A percentile compares a stretch with the other conserved stretches of the same genome.
phyloP scores from a whole-genome alignment of 2,113 vertebrate genomes.

The Psilopsiagon aurifrons region DNA sequence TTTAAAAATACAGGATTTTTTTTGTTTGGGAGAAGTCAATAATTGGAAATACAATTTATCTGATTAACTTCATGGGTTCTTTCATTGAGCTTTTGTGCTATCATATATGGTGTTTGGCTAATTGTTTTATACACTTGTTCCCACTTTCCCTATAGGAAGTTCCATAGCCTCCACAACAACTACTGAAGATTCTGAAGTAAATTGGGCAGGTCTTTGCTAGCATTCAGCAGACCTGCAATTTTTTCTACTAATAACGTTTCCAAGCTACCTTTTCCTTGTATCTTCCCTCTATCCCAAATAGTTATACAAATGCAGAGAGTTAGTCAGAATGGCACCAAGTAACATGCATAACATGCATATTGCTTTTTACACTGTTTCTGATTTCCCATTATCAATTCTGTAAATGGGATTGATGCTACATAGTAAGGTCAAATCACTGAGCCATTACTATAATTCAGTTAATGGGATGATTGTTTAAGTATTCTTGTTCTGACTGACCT shows the following conservation, averaged over 20 bases:
- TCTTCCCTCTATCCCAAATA: neutral
- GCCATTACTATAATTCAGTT: conserved; percentile 28
- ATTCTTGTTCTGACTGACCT: neutral
- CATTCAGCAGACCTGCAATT: neutral
- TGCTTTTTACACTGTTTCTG: neutral
- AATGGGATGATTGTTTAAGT: conserved; percentile 24
- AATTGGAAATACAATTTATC: neutral
- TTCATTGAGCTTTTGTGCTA: neutral
- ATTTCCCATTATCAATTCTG: neutral
- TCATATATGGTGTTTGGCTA: neutral
- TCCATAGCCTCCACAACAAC: neutral
- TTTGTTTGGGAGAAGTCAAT: neutral
- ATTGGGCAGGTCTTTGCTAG: neutral
- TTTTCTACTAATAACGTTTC: neutral
- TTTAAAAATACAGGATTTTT: neutral
- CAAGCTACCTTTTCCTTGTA: neutral
- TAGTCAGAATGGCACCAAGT: neutral
- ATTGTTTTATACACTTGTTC: neutral
- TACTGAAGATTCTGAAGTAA: neutral
- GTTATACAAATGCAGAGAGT: neutral
- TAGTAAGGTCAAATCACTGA: neutral
- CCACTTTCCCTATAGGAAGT: neutral
- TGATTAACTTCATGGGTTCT: neutral
- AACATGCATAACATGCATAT: neutral
- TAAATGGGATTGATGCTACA: neutral